These are phyloP conservation scores for Agonopterix heracliana DNA, from an alignment of 2,888 invertebrate species.

Conservation along the genomic window DNA sequence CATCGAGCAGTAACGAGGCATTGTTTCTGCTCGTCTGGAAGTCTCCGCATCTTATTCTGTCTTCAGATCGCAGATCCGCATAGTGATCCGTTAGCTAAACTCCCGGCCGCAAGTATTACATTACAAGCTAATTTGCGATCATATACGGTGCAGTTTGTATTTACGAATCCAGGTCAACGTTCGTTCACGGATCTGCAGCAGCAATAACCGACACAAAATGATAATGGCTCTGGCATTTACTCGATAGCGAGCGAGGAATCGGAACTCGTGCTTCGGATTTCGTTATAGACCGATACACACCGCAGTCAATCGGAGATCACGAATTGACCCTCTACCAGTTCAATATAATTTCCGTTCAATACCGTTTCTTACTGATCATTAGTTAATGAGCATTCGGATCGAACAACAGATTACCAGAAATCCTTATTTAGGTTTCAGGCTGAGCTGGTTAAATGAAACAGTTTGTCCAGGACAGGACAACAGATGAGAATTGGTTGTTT, in stretches of 20 bases:
- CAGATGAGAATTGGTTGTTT: slow-evolving; percentile 17
- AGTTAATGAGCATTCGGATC: neutral
- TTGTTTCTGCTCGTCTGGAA: slow-evolving; percentile 54
- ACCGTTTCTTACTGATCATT: slow-evolving; percentile 1
- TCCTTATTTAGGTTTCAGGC: neutral
- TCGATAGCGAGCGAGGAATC: slow-evolving; percentile 23
- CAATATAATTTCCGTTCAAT: neutral
- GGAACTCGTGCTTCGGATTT: slow-evolving; percentile 38
- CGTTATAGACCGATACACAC: slow-evolving; percentile 21
- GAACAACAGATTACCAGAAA: neutral
- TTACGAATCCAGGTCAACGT: slow-evolving; percentile 44
- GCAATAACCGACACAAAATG: slow-evolving; percentile 42
- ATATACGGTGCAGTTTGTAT: slow-evolving; percentile 10
- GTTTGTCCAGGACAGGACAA: too few species aligned
- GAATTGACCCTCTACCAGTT: slow-evolving; percentile 27
- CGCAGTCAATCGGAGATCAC: slow-evolving; percentile 50
- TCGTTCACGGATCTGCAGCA: slow-evolving; percentile 48
- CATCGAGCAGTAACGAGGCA: slow-evolving; percentile 60
- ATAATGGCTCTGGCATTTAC: slow-evolving; percentile 51
- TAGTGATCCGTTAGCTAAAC: slow-evolving; percentile 1
- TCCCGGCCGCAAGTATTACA: neutral
- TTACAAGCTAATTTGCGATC: neutral
- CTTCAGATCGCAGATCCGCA: slow-evolving; percentile 44
- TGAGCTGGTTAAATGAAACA: too few species aligned
- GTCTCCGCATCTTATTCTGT: slow-evolving; percentile 53